Evolutionary conservation across 2,888 invertebrate genomes (phyloP).

Genomic region (Copidosoma aretas): DNA sequence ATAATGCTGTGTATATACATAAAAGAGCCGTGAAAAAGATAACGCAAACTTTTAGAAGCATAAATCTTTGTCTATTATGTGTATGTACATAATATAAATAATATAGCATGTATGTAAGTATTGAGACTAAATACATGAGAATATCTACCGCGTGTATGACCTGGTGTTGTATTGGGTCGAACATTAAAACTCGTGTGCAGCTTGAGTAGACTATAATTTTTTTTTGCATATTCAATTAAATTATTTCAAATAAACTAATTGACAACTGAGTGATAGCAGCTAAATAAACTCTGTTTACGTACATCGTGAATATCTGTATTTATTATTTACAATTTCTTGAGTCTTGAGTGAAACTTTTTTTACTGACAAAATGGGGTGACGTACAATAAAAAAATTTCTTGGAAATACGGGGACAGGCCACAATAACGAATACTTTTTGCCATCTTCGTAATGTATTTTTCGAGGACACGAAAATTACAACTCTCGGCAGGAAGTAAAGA

Average conservation of each 20-base stretch:
- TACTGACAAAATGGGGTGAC: too few relatives aligned
- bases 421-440: too few relatives aligned
- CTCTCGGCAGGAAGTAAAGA: too few relatives aligned
- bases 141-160: conserved; percentile 14
- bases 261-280: too few relatives aligned
- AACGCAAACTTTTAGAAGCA: conserved; percentile 8
- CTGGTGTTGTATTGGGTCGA: conserved; percentile 12
- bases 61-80: conserved; percentile 30
- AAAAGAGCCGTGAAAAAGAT: not conserved
- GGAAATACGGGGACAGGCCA: too few relatives aligned
- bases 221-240: not conserved
- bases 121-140: not conserved
- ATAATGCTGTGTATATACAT: not conserved
- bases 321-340: too few relatives aligned
- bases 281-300: too few relatives aligned
- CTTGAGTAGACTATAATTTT: not conserved
- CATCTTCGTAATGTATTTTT: too few relatives aligned
- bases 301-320: too few relatives aligned
- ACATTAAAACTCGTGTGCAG: not conserved
- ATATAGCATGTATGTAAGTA: conserved; percentile 14
- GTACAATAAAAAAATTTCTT: too few relatives aligned
- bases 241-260: conserved; percentile 2
- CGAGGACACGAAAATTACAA: too few relatives aligned
- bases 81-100: conserved; percentile 33
- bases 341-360: too few relatives aligned